Evolutionary conservation across 2,113 vertebrate species (phyloP).

Genomic region (Hippolais icterina): DNA sequence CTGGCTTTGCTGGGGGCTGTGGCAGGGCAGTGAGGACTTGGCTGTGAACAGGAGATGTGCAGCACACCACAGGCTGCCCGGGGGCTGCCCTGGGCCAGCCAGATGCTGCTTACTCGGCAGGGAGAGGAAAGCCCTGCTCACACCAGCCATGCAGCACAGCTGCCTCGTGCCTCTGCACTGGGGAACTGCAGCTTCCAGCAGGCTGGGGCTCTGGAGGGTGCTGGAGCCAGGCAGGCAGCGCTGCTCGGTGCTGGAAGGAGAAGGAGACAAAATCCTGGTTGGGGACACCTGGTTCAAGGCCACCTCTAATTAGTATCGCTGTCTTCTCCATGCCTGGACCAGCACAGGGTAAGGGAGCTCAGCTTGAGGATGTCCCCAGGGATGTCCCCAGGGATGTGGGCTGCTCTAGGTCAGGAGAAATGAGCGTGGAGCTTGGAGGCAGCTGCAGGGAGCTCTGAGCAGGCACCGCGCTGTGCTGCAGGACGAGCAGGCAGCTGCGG

Average conservation of each 20-base stretch:
- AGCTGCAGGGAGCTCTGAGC: not conserved
- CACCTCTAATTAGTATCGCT: not conserved
- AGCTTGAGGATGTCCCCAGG: fast-evolving
- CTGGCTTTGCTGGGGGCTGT: not conserved
- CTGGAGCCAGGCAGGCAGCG: not conserved
- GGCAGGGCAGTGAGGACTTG: not conserved
- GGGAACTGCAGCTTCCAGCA: not conserved
- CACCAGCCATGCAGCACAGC: fast-evolving
- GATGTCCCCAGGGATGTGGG: not conserved
- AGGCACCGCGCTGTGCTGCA: not conserved
- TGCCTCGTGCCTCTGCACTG: fast-evolving
- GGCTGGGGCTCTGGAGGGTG: not conserved
- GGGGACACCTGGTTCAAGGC: not conserved
- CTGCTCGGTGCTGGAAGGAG: not conserved
- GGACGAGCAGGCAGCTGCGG: not conserved
- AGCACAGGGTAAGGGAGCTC: not conserved
- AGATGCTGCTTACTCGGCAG: not conserved
- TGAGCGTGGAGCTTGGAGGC: not conserved
- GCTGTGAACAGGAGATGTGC: not conserved
- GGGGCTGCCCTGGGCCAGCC: not conserved
- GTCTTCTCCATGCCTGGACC: not conserved
- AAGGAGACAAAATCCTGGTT: not conserved
- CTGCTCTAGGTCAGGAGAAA: not conserved
- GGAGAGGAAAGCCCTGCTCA: not conserved
- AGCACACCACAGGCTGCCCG: not conserved